phyloP scores from a whole-genome alignment of 2,113 vertebrate species.

The Colaptes auratus region DNA sequence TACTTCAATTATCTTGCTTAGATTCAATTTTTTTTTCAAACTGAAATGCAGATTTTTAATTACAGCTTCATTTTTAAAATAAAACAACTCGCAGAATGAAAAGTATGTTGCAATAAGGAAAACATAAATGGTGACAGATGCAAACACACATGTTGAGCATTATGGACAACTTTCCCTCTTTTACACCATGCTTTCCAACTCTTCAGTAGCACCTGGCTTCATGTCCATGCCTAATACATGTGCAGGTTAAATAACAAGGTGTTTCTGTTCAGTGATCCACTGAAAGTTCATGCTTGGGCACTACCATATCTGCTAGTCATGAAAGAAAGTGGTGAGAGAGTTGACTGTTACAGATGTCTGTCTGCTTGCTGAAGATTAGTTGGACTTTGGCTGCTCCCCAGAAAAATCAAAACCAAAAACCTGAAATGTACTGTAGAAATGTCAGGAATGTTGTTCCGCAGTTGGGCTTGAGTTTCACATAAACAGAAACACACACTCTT shows the following conservation, averaged over 20 bases:
- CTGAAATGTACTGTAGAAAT: neutral
- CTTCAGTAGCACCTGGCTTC: neutral
- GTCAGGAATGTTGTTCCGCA: neutral
- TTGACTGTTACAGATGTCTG: neutral
- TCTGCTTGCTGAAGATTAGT: neutral
- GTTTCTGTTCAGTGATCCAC: neutral
- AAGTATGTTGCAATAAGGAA: neutral
- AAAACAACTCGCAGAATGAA: neutral
- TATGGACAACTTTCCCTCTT: neutral
- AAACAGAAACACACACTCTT: neutral
- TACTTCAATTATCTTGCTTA: neutral
- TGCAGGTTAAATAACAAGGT: neutral
- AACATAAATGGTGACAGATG: neutral
- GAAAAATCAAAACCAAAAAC: neutral
- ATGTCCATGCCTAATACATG: neutral
- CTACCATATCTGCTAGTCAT: neutral
- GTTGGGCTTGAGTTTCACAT: neutral
- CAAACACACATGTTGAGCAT: neutral
- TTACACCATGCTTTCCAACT: neutral
- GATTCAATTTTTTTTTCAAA: conserved; percentile 24
- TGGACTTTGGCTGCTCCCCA: neutral
- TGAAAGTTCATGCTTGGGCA: neutral
- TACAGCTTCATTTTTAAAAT: neutral
- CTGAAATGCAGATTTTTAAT: neutral
- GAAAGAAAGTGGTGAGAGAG: neutral